Percentiles rank a stretch among this genome's conserved stretches.
Evolutionary conservation across 1,140 invertebrate species (phyloP).

Genomic region (Penaeus chinensis): DNA sequence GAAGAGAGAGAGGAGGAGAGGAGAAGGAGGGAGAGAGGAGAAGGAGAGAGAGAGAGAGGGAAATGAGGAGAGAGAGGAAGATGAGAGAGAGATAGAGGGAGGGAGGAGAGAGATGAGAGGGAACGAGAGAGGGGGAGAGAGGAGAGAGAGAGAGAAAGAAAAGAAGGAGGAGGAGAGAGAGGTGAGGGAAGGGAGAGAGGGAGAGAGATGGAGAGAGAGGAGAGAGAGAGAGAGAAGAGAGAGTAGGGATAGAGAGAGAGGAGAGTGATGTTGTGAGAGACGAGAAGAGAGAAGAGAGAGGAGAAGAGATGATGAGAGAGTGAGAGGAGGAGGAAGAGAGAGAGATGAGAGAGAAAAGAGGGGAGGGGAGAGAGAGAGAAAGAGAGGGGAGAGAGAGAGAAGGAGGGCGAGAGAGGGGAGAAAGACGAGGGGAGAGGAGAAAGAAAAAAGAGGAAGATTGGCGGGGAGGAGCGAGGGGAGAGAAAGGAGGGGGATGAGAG

Average conservation of each 20-base stretch:
- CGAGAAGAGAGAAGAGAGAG: background rate
- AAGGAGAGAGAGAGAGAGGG: too few relatives aligned
- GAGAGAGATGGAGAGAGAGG: background rate
- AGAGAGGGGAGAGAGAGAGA: too few relatives aligned
- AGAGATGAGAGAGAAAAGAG: too few relatives aligned
- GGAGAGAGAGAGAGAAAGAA: background rate
- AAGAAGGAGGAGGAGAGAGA: background rate
- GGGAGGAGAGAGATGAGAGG: background rate
- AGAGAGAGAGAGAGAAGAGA: background rate
- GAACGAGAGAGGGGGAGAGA: background rate
- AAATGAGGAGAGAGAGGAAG: background rate
- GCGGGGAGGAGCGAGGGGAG: too few relatives aligned
- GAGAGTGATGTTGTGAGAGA: background rate
- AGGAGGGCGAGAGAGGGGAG: too few relatives aligned
- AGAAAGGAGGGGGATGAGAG: too few relatives aligned
- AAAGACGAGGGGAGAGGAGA: too few relatives aligned
- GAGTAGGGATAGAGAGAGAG: background rate
- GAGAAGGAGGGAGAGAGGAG: too few relatives aligned
- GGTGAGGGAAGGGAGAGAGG: background rate
- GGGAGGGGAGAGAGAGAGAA: too few relatives aligned
- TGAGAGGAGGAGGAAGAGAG: too few relatives aligned
- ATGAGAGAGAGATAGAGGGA: conserved; percentile 3
- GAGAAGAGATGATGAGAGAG: background rate
- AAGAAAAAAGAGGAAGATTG: too few relatives aligned
- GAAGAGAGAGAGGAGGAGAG: too few relatives aligned